Percentiles rank a stretch among this genome's conserved stretches.
Conservation (phyloP, 2,888 invertebrate genomes). For the Clusia tigrina region DNA sequence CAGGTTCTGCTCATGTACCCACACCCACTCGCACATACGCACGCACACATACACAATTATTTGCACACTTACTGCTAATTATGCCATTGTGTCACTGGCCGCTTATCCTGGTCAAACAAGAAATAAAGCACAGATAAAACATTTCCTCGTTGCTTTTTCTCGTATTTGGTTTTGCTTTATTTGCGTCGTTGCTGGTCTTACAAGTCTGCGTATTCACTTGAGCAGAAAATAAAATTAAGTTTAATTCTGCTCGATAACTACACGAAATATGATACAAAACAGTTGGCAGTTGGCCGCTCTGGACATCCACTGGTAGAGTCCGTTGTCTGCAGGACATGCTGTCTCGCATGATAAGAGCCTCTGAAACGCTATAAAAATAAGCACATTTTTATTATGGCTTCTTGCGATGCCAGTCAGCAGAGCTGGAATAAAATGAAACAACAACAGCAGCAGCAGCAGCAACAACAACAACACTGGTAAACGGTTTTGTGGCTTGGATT, state of each 20-base stretch:
- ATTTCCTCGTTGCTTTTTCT: not conserved
- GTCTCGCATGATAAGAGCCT: not conserved
- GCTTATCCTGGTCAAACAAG: not conserved
- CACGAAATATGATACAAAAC: slow-evolving; percentile 1
- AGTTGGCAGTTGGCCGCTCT: not conserved
- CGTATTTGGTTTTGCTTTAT: not conserved
- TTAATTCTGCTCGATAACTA: too few relatives aligned
- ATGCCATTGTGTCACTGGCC: not conserved
- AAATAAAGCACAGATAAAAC: not conserved
- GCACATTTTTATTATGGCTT: slow-evolving; percentile 6
- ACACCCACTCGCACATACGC: not conserved
- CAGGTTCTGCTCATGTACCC: not conserved
- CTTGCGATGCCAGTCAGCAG: not conserved
- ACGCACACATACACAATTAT: too few relatives aligned
- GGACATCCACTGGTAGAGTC: not conserved
- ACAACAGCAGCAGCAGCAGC: not conserved
- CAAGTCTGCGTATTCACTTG: slow-evolving; percentile 1
- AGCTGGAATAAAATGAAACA: not conserved
- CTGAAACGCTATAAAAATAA: slow-evolving; percentile 7
- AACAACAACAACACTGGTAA: not conserved
- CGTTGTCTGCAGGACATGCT: not conserved
- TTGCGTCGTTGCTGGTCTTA: not conserved
- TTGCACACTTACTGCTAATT: not conserved
- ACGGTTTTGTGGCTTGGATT: slow-evolving; percentile 3
- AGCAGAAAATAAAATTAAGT: slow-evolving; percentile 2